These are phyloP conservation scores for Aurelia aurita complex sp. Pacific DNA, from an alignment of 30 jellyfish, hydroid and myxozoan species.

Conservation along the genomic window DNA sequence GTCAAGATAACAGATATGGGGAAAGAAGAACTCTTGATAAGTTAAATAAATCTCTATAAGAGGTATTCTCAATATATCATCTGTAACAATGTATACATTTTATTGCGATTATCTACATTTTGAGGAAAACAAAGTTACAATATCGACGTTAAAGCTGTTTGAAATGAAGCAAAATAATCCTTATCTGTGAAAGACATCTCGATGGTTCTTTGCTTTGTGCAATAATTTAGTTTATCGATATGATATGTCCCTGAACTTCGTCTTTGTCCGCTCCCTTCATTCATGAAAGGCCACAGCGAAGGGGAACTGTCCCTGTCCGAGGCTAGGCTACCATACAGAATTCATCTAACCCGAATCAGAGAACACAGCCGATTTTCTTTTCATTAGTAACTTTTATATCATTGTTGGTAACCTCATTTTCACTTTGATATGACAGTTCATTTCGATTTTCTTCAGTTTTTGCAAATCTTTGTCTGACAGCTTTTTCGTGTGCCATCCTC, in stretches of 20 bases:
- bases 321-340: neutral
- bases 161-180: no score
- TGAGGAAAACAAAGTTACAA: no score
- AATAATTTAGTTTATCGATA: neutral
- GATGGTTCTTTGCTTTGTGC: no score
- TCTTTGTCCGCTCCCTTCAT: neutral
- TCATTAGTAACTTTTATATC: neutral
- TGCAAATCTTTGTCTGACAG: conserved; percentile 28
- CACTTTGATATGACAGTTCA: neutral
- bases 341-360: neutral
- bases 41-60: no score
- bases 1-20: no score
- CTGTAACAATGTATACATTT: no score
- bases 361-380: neutral
- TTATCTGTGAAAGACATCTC: no score
- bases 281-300: neutral
- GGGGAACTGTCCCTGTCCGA: neutral
- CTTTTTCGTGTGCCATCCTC: conserved; percentile 73
- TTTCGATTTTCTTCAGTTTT: conserved; percentile 22
- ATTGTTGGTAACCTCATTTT: neutral
- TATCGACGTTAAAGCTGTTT: no score
- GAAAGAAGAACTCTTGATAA: no score
- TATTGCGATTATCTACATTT: no score
- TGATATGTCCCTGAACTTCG: neutral
- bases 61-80: no score